These are phyloP conservation scores for Arvicanthis niloticus DNA, from an alignment of 2,113 vertebrate species.

Conservation along the genomic window DNA sequence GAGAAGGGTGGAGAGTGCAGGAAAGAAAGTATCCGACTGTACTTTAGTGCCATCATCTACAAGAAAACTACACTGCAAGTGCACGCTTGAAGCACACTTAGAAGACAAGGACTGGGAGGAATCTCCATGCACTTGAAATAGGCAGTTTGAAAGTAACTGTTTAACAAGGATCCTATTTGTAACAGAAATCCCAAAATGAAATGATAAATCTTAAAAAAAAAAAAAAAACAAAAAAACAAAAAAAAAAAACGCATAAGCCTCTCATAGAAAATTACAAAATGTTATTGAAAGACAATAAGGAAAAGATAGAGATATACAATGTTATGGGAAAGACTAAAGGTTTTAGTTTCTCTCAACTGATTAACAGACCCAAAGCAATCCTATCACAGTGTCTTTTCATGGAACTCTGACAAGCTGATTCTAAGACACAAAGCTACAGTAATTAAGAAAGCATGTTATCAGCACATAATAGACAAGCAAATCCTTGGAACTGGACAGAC, in stretches of 20 bases:
- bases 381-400: constrained; percentile 60
- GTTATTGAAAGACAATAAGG: constrained; percentile 57
- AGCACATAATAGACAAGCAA: constrained; percentile 17
- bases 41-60: background rate
- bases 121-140: background rate
- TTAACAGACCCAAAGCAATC: constrained; percentile 68
- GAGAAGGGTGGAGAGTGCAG: background rate
- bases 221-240: too few species aligned
- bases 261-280: constrained; percentile 29
- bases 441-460: constrained; percentile 62
- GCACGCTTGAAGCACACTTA: background rate
- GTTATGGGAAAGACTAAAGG: background rate
- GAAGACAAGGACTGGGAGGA: background rate
- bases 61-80: constrained; percentile 18
- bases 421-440: constrained; percentile 42
- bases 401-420: constrained; percentile 58
- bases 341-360: constrained; percentile 44
- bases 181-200: constrained; percentile 27
- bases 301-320: constrained; percentile 46
- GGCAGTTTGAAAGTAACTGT: background rate
- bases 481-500: constrained; percentile 12
- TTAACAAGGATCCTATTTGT: background rate
- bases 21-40: background rate
- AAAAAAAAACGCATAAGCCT: background rate
- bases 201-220: constrained; percentile 28